Percentiles rank a stretch among this genome's conserved stretches.
phyloP scores from a whole-genome alignment of 2,113 vertebrate genomes.

The Trogon melanurus region DNA sequence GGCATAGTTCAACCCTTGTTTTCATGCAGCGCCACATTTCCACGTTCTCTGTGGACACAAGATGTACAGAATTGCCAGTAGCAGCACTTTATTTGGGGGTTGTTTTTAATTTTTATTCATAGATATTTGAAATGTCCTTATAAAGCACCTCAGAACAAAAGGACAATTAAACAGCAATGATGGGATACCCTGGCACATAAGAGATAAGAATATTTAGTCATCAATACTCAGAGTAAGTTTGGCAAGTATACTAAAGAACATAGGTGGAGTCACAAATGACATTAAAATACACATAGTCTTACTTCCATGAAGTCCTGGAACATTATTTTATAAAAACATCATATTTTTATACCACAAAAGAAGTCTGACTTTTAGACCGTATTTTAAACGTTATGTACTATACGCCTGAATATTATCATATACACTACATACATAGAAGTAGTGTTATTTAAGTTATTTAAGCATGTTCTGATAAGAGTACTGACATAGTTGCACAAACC shows the following conservation, averaged over 20 bases:
- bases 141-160: not conserved
- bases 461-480: not conserved
- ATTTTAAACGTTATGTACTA: not conserved
- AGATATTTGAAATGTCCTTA: not conserved
- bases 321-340: not conserved
- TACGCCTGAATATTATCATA: not conserved
- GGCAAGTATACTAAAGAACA: not conserved
- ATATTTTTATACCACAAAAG: not conserved
- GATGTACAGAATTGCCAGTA: not conserved
- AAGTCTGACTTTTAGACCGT: not conserved
- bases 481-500: not conserved
- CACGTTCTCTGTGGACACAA: not conserved
- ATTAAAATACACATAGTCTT: not conserved
- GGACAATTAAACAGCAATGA: not conserved
- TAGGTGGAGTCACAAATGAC: not conserved
- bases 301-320: not conserved
- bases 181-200: not conserved
- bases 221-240: not conserved
- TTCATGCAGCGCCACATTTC: not conserved
- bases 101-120: not conserved
- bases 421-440: not conserved
- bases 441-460: not conserved
- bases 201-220: not conserved
- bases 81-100: not conserved
- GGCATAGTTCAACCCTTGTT: not conserved